phyloP scores from a whole-genome alignment of 2,888 invertebrate genomes.

The Drosophila buzzatii region DNA sequence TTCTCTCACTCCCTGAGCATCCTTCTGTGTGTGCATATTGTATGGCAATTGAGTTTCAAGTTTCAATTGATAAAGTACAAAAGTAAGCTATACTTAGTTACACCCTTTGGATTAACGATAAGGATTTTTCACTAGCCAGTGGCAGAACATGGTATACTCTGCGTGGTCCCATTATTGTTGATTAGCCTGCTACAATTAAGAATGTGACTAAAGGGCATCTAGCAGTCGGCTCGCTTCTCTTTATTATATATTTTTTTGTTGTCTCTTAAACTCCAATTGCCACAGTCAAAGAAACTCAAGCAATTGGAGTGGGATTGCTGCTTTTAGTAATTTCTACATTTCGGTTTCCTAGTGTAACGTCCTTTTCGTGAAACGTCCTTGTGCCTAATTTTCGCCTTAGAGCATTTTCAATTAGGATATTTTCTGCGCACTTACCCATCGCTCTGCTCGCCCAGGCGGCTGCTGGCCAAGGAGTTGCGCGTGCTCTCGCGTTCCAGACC shows the following conservation, averaged over 20 bases:
- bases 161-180: background rate
- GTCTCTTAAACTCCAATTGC: background rate
- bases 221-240: rapidly evolving
- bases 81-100: constrained; percentile 13
- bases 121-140: background rate
- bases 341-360: background rate
- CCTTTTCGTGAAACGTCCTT: constrained; percentile 4
- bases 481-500: constrained; percentile 69
- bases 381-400: constrained; percentile 2
- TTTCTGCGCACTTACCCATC: constrained; percentile 60
- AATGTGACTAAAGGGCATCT: background rate
- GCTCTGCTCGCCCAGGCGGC: constrained; percentile 70
- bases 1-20: background rate
- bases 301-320: background rate
- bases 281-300: background rate
- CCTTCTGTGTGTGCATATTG: constrained; percentile 13
- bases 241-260: background rate
- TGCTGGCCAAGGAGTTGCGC: constrained; percentile 70
- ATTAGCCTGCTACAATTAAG: background rate
- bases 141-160: background rate
- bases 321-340: constrained; percentile 11
- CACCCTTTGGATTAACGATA: background rate
- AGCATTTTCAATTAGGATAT: constrained; percentile 15
- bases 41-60: constrained; percentile 28
- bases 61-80: constrained; percentile 36